Evolutionary conservation across 2,113 vertebrate species (phyloP).

Genomic region (Apodemus sylvaticus): DNA sequence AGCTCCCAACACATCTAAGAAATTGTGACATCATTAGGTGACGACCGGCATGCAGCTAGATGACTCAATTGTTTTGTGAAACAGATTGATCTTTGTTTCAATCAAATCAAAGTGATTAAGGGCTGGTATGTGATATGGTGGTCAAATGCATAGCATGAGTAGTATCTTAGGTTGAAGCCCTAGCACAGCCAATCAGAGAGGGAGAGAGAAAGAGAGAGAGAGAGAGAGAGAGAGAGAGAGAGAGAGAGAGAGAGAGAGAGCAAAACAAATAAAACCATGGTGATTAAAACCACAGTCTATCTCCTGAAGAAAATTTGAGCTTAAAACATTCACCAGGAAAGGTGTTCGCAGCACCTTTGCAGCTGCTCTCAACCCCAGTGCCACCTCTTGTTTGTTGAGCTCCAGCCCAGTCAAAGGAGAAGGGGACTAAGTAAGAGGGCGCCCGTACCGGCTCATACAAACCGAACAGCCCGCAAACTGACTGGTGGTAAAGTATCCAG

Average conservation of each 20-base stretch:
- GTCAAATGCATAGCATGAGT: not conserved
- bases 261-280: not conserved
- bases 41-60: conserved; percentile 17
- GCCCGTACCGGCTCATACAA: too few relatives aligned
- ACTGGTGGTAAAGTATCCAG: too few relatives aligned
- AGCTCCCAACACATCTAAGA: not conserved
- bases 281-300: conserved; percentile 2
- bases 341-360: too few relatives aligned
- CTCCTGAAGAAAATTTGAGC: not conserved
- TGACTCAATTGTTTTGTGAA: conserved; percentile 3
- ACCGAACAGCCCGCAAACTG: too few relatives aligned
- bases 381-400: too few relatives aligned
- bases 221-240: not conserved
- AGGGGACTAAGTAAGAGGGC: too few relatives aligned
- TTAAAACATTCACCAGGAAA: not conserved
- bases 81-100: not conserved
- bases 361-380: too few relatives aligned
- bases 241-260: not conserved
- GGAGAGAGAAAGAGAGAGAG: too few relatives aligned
- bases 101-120: conserved; percentile 27
- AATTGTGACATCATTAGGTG: not conserved
- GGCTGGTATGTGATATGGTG: not conserved
- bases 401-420: too few relatives aligned
- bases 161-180: not conserved
- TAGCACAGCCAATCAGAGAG: too few relatives aligned